A percentile compares a stretch with the other conserved stretches of the same genome.
phyloP scores from a whole-genome alignment of 2,113 vertebrate species.

The Barnardius zonarius region DNA sequence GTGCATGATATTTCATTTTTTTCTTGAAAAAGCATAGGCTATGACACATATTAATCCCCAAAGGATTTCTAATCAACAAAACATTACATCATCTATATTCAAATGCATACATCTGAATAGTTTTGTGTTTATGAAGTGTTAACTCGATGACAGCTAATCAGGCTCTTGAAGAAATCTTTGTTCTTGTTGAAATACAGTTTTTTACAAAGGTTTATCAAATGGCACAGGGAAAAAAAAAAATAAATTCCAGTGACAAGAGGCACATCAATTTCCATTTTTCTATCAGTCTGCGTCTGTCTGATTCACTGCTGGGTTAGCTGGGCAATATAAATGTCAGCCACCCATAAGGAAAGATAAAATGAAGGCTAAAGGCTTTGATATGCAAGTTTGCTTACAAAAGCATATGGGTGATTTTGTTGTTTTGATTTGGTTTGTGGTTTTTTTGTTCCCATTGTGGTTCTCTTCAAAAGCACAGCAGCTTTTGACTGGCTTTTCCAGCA shows the following conservation, averaged over 20 bases:
- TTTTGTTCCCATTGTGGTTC: background rate
- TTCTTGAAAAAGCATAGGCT: background rate
- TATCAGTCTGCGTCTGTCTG: background rate
- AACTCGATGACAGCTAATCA: background rate
- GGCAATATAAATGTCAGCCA: background rate
- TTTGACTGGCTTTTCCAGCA: background rate
- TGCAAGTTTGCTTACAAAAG: background rate
- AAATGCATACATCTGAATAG: background rate
- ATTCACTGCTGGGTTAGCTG: background rate
- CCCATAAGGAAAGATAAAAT: background rate
- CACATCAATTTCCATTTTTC: background rate
- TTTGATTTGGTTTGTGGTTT: background rate
- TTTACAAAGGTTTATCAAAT: background rate
- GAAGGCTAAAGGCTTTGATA: background rate
- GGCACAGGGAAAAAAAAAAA: accelerated
- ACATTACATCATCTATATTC: background rate
- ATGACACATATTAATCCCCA: background rate
- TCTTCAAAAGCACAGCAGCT: background rate
- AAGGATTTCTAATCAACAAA: background rate
- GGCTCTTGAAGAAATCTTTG: background rate
- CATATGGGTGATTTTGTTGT: background rate
- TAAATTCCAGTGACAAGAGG: background rate
- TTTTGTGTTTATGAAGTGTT: background rate
- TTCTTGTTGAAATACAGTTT: background rate
- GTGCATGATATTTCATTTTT: background rate